These are phyloP conservation scores for Euglossa dilemma DNA, from an alignment of 1,140 invertebrate species.

Conservation along the genomic window DNA sequence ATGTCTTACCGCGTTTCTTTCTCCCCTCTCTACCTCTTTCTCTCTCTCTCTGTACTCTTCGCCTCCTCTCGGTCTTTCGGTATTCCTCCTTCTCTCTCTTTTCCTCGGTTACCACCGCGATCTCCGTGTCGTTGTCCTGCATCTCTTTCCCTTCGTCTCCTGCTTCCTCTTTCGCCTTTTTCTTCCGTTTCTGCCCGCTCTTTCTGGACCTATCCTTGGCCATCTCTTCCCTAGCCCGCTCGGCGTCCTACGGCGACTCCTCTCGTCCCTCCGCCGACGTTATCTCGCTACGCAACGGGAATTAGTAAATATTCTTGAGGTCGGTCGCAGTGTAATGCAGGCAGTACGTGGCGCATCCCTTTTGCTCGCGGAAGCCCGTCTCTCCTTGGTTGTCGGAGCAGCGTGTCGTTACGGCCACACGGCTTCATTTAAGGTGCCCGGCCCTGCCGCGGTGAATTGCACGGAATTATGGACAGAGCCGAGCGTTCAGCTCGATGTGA, in stretches of 20 bases:
- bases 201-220: slow-evolving; percentile 14
- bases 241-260: slow-evolving; percentile 33
- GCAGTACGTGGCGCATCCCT: slow-evolving; percentile 29
- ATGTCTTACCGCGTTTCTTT: slow-evolving; percentile 32
- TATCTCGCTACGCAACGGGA: slow-evolving; percentile 78
- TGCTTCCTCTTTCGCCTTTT: slow-evolving; percentile 9
- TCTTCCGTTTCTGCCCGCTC: slow-evolving; percentile 24
- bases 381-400: slow-evolving; percentile 16
- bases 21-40: slow-evolving; percentile 43
- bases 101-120: too few species aligned
- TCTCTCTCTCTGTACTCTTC: background rate
- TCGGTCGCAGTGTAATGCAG: slow-evolving; percentile 39
- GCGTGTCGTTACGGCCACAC: slow-evolving; percentile 42
- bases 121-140: background rate
- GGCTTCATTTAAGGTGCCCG: slow-evolving; percentile 28
- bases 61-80: background rate
- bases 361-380: slow-evolving; percentile 14
- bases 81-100: background rate
- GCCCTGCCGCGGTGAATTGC: slow-evolving; percentile 3
- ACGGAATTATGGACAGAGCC: slow-evolving; percentile 3
- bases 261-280: slow-evolving; percentile 55
- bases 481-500: background rate
- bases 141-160: background rate
- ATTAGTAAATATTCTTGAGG: slow-evolving; percentile 75
- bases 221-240: slow-evolving; percentile 30